These are phyloP conservation scores for Frankliniella fusca DNA, from an alignment of 2,888 invertebrate genomes.

Conservation along the genomic window DNA sequence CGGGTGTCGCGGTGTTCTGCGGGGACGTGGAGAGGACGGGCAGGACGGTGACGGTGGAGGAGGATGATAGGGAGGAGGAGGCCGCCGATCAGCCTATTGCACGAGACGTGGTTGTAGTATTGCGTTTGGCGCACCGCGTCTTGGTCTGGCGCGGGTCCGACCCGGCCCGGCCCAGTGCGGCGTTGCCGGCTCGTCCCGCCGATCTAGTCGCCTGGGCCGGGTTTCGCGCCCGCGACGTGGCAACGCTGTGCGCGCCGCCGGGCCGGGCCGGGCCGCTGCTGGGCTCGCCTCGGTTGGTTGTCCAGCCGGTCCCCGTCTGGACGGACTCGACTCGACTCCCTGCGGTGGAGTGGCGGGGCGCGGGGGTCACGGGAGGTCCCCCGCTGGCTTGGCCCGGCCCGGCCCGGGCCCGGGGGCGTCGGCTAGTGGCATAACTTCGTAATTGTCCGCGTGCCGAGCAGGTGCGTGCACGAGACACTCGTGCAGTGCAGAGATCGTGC, in stretches of 20 bases:
- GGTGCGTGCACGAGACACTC: too few species aligned
- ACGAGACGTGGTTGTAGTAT: background rate
- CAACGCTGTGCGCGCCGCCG: background rate
- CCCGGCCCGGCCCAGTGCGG: background rate
- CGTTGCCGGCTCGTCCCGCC: background rate
- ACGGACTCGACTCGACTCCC: background rate
- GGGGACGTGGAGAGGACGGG: too few species aligned
- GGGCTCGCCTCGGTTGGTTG: too few species aligned
- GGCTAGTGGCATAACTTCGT: background rate
- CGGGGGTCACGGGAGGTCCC: background rate
- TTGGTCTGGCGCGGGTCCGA: background rate
- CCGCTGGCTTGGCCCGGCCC: background rate
- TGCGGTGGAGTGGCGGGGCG: background rate
- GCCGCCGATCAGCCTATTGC: too few species aligned
- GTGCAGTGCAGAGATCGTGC: too few species aligned
- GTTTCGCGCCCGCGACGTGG: constrained; percentile 2
- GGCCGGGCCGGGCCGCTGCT: too few species aligned
- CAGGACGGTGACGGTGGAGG: too few species aligned
- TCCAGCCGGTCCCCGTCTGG: background rate
- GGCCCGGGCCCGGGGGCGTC: background rate
- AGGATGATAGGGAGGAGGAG: too few species aligned
- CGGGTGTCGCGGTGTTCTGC: too few species aligned
- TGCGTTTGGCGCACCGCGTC: background rate
- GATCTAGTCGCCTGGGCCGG: background rate
- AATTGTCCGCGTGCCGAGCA: background rate